Conservation (phyloP, 1,140 invertebrate genomes). For the Dendroctonus valens region DNA sequence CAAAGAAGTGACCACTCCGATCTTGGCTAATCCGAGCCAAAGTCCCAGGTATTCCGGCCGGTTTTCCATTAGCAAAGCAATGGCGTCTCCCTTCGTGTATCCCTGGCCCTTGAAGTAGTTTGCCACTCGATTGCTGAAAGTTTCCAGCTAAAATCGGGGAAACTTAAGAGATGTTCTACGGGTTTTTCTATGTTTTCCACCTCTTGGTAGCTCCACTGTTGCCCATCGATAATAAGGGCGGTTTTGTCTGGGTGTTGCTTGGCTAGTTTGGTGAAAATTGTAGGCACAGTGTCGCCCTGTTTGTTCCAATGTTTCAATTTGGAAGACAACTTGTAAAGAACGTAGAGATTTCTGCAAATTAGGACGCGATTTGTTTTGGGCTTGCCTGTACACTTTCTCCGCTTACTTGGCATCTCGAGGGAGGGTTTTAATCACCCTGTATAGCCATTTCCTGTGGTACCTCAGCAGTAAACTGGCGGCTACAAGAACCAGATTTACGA, state of each 20-base stretch:
- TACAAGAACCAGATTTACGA: no score
- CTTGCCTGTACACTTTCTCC: no score
- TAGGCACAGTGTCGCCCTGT: neutral
- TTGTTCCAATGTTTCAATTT: neutral
- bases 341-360: no score
- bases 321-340: no score
- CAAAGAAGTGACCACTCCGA: constrained; percentile 79
- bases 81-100: constrained; percentile 68
- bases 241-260: neutral
- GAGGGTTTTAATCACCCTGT: no score
- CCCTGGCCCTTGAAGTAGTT: constrained; percentile 67
- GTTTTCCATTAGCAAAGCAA: constrained; percentile 83
- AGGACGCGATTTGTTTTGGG: no score
- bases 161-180: no score
- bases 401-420: no score
- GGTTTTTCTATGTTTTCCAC: neutral
- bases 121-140: constrained; percentile 73
- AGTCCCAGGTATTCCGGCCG: constrained; percentile 76
- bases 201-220: neutral
- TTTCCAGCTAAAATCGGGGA: constrained; percentile 59
- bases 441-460: no score
- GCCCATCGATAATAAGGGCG: neutral
- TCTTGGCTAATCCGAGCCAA: constrained; percentile 86
- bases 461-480: no score
- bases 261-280: neutral